Evolutionary conservation across 2,797 vertebrate species (phyloP).

Genomic region (Hyperoplus immaculatus): DNA sequence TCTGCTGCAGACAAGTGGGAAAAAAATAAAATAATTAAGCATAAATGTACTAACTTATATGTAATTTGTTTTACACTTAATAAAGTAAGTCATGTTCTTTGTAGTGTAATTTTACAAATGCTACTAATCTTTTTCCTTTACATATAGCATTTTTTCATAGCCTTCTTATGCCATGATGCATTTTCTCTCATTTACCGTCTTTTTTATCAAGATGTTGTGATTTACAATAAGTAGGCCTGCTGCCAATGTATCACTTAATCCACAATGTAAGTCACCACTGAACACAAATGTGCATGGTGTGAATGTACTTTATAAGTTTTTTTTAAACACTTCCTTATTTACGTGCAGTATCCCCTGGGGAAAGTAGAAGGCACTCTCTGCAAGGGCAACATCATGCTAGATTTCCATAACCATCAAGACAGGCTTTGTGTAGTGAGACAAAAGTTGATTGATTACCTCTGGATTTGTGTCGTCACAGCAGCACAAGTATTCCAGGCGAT

Average conservation of each 20-base stretch:
- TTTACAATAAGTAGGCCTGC: background rate
- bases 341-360: slow-evolving; percentile 43
- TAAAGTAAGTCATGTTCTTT: background rate
- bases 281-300: background rate
- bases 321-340: slow-evolving; percentile 65
- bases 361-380: slow-evolving; percentile 54
- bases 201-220: background rate
- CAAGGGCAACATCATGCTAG: slow-evolving; percentile 72
- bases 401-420: slow-evolving; percentile 83
- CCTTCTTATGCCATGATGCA: too few relatives aligned
- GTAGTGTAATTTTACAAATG: background rate
- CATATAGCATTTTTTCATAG: too few relatives aligned
- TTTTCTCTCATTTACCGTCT: background rate
- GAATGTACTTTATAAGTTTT: background rate
- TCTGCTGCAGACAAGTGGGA: background rate
- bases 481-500: slow-evolving; percentile 70
- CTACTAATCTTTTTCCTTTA: background rate
- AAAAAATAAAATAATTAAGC: background rate
- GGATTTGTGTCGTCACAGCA: slow-evolving; percentile 79
- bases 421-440: slow-evolving; percentile 82
- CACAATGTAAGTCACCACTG: background rate
- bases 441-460: slow-evolving; percentile 87
- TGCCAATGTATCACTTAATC: background rate
- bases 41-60: background rate
- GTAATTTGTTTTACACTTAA: too few relatives aligned